A percentile compares a stretch with the other conserved stretches of the same genome.
Evolutionary conservation across 1,140 invertebrate species (phyloP).

Genomic region (Medauroidea extradentata): DNA sequence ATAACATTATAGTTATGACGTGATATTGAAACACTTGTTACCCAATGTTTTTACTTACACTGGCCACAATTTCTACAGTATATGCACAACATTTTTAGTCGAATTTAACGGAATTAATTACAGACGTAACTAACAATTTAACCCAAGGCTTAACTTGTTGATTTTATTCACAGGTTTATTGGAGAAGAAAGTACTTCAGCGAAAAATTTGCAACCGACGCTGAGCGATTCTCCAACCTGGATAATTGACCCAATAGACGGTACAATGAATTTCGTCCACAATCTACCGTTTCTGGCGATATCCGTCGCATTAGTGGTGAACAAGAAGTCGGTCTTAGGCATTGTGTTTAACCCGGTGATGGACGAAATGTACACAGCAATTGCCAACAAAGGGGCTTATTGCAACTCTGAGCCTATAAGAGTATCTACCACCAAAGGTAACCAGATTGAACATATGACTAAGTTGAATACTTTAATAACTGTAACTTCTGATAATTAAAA

Average conservation of each 20-base stretch:
- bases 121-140: too few species aligned
- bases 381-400: slow-evolving; percentile 66
- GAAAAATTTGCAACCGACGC: slow-evolving; percentile 48
- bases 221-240: slow-evolving; percentile 83
- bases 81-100: too few species aligned
- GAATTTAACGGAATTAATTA: too few species aligned
- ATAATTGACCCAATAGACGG: slow-evolving; percentile 80
- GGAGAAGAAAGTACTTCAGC: slow-evolving; percentile 70
- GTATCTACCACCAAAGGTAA: slow-evolving; percentile 17
- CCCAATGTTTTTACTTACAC: too few species aligned
- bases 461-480: too few species aligned
- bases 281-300: slow-evolving; percentile 58
- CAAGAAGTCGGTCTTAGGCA: slow-evolving; percentile 58
- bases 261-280: slow-evolving; percentile 69
- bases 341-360: slow-evolving; percentile 72
- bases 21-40: too few species aligned
- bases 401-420: slow-evolving; percentile 60
- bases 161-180: slow-evolving; percentile 65
- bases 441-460: too few species aligned
- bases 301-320: slow-evolving; percentile 61
- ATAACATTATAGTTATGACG: too few species aligned
- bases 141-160: too few species aligned
- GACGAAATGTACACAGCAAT: slow-evolving; percentile 69
- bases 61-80: too few species aligned
- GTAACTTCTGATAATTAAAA: too few species aligned